These are phyloP conservation scores for Puntigrus tetrazona DNA, from an alignment of 2,113 vertebrate species.

Conservation along the genomic window DNA sequence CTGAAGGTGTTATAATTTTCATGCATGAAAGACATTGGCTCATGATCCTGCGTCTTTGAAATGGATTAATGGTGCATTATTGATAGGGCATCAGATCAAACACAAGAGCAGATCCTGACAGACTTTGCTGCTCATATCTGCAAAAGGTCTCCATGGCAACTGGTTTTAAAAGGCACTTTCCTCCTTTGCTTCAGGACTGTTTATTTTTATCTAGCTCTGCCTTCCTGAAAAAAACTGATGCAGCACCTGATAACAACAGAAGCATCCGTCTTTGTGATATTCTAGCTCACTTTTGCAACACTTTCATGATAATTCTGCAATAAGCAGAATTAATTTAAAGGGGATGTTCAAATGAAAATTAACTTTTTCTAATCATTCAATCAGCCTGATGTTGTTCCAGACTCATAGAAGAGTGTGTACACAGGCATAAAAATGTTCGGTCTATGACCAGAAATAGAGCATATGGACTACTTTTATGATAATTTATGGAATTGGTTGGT, in stretches of 20 bases:
- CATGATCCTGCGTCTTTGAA: not conserved
- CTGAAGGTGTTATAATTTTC: not conserved
- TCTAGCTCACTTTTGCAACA: not conserved
- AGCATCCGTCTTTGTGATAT: not conserved
- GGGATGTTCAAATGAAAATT: not conserved
- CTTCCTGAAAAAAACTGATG: constrained; percentile 13
- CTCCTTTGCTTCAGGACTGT: constrained; percentile 13
- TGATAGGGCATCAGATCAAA: constrained; percentile 37
- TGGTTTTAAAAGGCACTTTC: constrained; percentile 21
- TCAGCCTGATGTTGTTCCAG: not conserved
- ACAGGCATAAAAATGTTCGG: not conserved
- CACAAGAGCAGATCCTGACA: constrained; percentile 14
- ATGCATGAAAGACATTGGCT: not conserved
- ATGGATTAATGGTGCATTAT: constrained; percentile 28
- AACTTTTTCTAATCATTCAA: not conserved
- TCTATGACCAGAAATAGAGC: not conserved
- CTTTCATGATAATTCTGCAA: not conserved
- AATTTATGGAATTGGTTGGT: no score
- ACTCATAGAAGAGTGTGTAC: not conserved
- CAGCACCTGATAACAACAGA: not conserved
- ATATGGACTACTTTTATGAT: not conserved
- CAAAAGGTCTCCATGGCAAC: constrained; percentile 38
- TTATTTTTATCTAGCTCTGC: constrained; percentile 40
- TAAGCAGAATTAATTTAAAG: not conserved
- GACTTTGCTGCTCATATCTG: constrained; percentile 13